Evolutionary conservation across 2,797 vertebrate genomes (phyloP).

Genomic region (Lithobates pipiens): DNA sequence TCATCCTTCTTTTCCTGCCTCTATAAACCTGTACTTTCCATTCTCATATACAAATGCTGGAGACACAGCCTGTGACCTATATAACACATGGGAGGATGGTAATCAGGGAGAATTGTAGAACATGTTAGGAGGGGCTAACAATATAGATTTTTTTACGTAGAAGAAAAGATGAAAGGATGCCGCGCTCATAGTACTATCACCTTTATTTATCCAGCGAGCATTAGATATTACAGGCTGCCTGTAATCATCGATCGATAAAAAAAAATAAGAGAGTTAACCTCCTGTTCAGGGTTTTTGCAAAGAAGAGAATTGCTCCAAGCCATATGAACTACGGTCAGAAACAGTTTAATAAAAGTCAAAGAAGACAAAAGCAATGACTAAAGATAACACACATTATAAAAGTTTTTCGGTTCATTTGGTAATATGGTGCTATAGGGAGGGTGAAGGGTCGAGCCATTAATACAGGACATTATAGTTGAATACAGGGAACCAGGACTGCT

Average conservation of each 20-base stretch:
- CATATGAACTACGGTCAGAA: neutral
- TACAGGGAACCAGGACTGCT: no score
- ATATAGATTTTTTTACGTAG: conserved; percentile 9
- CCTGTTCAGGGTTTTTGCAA: conserved; percentile 7
- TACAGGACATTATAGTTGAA: no score
- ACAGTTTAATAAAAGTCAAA: conserved; percentile 19
- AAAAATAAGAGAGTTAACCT: conserved; percentile 8
- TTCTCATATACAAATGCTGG: no score
- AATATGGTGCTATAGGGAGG: neutral
- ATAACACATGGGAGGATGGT: neutral
- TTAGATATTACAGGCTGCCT: neutral
- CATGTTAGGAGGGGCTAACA: conserved; percentile 1
- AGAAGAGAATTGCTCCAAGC: conserved; percentile 2
- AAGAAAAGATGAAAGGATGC: neutral
- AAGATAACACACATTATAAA: neutral
- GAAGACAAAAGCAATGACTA: neutral
- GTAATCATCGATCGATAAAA: conserved; percentile 8
- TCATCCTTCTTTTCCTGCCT: no score
- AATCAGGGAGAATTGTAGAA: neutral
- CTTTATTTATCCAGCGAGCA: conserved; percentile 2
- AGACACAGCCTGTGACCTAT: no score
- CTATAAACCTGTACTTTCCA: no score
- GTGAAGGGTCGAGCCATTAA: no score
- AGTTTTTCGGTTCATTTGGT: neutral
- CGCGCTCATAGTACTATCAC: neutral